Evolutionary conservation across 2,113 vertebrate genomes (phyloP), one percentile per base, ranked within the genome.

Genomic region (Myrmecobius fasciatus): DNA sequence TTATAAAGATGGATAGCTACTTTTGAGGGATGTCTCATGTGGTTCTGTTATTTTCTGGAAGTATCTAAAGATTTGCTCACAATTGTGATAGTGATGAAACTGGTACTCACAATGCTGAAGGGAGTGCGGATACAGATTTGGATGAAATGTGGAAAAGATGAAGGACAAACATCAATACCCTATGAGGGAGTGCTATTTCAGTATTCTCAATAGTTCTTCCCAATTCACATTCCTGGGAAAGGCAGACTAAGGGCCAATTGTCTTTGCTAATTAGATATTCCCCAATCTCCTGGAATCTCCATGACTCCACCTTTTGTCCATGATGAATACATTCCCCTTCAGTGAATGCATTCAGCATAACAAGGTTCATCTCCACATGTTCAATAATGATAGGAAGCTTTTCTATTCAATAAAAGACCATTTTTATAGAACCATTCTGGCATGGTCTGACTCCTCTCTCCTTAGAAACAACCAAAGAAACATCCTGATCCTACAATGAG

Each of bases 381-480:
- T 24, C 24, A 8, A 53, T 91, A 94, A 83, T 91, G 94, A 92
- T n/a, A 83, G 25, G 31, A 14, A 90, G 89, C 56, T 95, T 90
- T 91, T 52, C 94, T 24, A 95, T 95, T 94, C 26, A 94, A 17
- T 91, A 75, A 83, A 60, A 47, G n/a, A 52, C 0, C 24, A 95
- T 93, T 95, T 53, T 83, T 43, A 43, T 43, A 24, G 17, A 43
- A n/a, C n/a, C n/a, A 83, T 5, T 22, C 67, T 83, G 67, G 67
- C 67, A 43, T 43, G n/a, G n/a, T 43, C 17, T n/a, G n/a, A 83
- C 8, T 83, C n/a, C n/a, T 8, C 43, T 83, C n/a, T 20, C 67
- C 67, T 43, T 43, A 83, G 67, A 83, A 83, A 83, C n/a, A 83
- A 83, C 1, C 67, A 43, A 83, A n/a, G 36, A 83, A 83, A 43